Base-by-base conservation (phyloP, 2,797 vertebrate species). In the Tangara arthus region DNA sequence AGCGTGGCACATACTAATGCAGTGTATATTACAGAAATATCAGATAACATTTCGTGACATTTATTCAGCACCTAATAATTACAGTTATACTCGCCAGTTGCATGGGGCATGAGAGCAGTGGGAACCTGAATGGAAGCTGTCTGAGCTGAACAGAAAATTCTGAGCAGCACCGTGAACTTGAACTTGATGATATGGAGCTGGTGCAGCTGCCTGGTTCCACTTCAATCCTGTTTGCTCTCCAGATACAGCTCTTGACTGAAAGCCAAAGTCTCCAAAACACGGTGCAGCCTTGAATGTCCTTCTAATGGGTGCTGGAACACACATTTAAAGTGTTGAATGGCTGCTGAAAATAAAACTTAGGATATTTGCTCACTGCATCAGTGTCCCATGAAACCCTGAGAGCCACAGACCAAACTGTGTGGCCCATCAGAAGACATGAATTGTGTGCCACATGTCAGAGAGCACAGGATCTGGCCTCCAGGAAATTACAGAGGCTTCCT, bases 401-500 rank as follows among this genome's bases (percentile, higher is more conserved):
- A 78, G 53, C 30, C 47, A 15, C 63, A 13, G 17, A 12, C 5
- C 35, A 37, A 41, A 19, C 44, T 10, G 12, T 2, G 4, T 19
- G 46, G 28, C 11, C 1, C 1, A 1, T 34, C 17, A 50, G 46
- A 49, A 32, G 11, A 8, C 0, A 0, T 4, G 6, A 47, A 6
- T 6, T 3, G 1, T 37, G 61, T 53, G 30, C 37, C 60, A 16
- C 10, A 1, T 0, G 0, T 37, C n/a, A 41, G 47, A 35, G 20
- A 69, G 53, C 30, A 69, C n/a, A 41, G 72, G 32, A 83, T 37
- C 44, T 68, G 41, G 11, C 66, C 52, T n/a, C 35, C 42, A 26
- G 59, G 59, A 49, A 41, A 19, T 37, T 50, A 14, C 37, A 69
- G 16, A 28, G 56, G 9, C 16, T 82, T 9, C 10, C 46, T 44